Evolutionary conservation across 35 echinoderm and acorn worm species (phyloP).

Genomic region (Stichopus chloronotus): DNA sequence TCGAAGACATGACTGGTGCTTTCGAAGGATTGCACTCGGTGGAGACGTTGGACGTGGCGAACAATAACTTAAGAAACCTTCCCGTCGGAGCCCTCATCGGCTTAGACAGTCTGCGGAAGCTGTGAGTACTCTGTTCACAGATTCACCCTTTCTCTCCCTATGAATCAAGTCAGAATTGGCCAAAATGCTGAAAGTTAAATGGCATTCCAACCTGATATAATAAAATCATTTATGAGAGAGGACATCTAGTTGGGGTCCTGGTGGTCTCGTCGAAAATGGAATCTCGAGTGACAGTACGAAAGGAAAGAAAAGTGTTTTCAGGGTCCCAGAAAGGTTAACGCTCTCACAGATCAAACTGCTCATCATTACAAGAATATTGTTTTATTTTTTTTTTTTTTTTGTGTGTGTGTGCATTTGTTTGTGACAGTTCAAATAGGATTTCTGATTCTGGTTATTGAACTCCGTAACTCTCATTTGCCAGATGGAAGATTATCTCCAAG

Average conservation of each 20-base stretch:
- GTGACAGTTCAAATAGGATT: too few relatives aligned
- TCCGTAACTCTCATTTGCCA: too few relatives aligned
- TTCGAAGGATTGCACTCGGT: slow-evolving; percentile 84
- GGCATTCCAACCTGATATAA: background rate
- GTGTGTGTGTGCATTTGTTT: too few relatives aligned
- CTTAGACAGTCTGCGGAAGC: slow-evolving; percentile 62
- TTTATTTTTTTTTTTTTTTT: too few relatives aligned
- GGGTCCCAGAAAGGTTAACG: background rate
- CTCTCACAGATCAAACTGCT: too few relatives aligned
- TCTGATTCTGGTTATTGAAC: too few relatives aligned
- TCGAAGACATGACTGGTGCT: slow-evolving; percentile 88
- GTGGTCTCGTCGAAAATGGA: background rate
- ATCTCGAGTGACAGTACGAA: background rate
- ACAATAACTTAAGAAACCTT: slow-evolving; percentile 86
- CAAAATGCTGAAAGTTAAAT: background rate
- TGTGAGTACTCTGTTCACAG: slow-evolving; percentile 68
- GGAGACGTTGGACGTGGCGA: slow-evolving; percentile 61
- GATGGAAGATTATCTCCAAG: too few relatives aligned
- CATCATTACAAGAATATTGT: too few relatives aligned
- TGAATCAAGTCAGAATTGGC: background rate
- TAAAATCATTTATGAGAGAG: background rate
- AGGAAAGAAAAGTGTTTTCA: background rate
- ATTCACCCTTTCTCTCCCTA: background rate
- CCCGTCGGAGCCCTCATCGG: slow-evolving; percentile 76
- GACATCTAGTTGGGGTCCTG: background rate